Percentiles rank a stretch among this genome's conserved stretches.
These are phyloP conservation scores for Trissolcus basalis DNA, from an alignment of 1,140 invertebrate genomes.

Conservation along the genomic window DNA sequence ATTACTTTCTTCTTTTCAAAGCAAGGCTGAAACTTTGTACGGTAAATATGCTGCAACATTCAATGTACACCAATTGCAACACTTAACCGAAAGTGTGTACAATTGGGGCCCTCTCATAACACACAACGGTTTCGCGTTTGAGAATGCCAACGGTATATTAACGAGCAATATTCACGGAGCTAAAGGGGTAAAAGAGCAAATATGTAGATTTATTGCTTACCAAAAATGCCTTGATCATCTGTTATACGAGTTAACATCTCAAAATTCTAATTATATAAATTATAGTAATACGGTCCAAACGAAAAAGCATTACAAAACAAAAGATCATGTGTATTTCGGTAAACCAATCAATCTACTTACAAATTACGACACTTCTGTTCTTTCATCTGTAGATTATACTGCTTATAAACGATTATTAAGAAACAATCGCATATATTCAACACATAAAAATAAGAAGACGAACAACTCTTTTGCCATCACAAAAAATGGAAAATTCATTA, in stretches of 20 bases:
- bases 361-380: too few relatives aligned
- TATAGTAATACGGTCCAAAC: too few relatives aligned
- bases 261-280: too few relatives aligned
- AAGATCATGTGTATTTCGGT: too few relatives aligned
- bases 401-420: too few relatives aligned
- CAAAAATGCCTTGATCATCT: neutral
- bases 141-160: slow-evolving; percentile 14
- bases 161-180: slow-evolving; percentile 1
- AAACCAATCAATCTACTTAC: too few relatives aligned
- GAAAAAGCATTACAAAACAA: too few relatives aligned
- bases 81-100: slow-evolving; percentile 7
- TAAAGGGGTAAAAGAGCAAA: slow-evolving; percentile 1
- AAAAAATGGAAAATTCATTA: too few relatives aligned
- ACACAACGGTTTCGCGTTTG: slow-evolving; percentile 19
- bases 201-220: neutral
- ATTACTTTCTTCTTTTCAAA: slow-evolving; percentile 14
- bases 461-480: too few relatives aligned
- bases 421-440: too few relatives aligned
- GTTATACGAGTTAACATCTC: neutral
- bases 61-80: slow-evolving; percentile 40
- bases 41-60: slow-evolving; percentile 19
- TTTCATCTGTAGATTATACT: too few relatives aligned
- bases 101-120: slow-evolving; percentile 18
- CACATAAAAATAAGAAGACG: too few relatives aligned
- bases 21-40: slow-evolving; percentile 16